A percentile compares a stretch with the other conserved stretches of the same genome.
Conservation (phyloP, 2,797 vertebrate species). For the Phoeniculus purpureus region DNA sequence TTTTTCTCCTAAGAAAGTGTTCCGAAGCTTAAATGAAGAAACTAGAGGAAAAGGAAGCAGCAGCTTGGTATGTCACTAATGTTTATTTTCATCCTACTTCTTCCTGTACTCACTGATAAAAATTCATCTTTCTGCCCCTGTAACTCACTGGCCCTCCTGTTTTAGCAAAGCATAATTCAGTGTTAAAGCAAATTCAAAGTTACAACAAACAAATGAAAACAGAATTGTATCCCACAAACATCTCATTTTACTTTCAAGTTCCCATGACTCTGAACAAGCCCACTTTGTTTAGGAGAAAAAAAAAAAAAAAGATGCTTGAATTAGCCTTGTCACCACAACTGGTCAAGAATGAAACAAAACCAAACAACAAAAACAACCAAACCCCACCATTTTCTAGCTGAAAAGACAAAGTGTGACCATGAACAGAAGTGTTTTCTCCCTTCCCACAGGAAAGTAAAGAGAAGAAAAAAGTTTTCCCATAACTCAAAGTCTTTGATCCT, state of each 20-base stretch:
- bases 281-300: slow-evolving; percentile 57
- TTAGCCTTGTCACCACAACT: neutral
- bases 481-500: slow-evolving; percentile 2
- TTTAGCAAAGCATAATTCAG: slow-evolving; percentile 36
- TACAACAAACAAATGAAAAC: slow-evolving; percentile 47
- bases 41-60: slow-evolving; percentile 72
- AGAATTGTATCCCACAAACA: neutral
- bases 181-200: slow-evolving; percentile 48
- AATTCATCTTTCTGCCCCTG: neutral
- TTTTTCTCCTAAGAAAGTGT: slow-evolving; percentile 56
- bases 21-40: slow-evolving; percentile 46
- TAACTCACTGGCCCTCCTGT: neutral
- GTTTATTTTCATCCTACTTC: slow-evolving; percentile 65
- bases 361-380: neutral
- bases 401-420: slow-evolving; percentile 1
- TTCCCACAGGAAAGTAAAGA: slow-evolving; percentile 65
- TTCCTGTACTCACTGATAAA: slow-evolving; percentile 64
- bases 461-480: slow-evolving; percentile 49
- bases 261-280: slow-evolving; percentile 44
- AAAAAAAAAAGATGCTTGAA: slow-evolving; percentile 49
- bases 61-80: slow-evolving; percentile 69
- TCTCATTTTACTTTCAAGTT: slow-evolving; percentile 28
- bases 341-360: slow-evolving; percentile 10
- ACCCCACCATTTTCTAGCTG: neutral
- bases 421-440: slow-evolving; percentile 3